phyloP scores from a whole-genome alignment of 1,140 invertebrate species.

The Epicauta chinensis region DNA sequence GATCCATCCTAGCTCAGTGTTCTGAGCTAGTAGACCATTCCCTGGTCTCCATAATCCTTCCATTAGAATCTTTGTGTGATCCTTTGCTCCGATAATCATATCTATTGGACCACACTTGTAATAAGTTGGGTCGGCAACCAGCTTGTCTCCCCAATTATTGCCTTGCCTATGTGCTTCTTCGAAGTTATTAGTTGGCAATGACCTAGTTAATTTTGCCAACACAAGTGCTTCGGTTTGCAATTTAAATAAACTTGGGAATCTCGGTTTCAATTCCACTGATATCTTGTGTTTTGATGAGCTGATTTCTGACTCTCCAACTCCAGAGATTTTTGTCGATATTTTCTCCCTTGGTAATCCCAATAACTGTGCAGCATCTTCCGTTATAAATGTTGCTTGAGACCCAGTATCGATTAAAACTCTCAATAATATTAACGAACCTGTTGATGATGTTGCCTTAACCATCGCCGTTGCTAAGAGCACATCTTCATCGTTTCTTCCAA shows the following conservation, averaged over 20 bases:
- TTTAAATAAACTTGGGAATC: neutral
- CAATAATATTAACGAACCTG: neutral
- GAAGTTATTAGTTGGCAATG: too few relatives aligned
- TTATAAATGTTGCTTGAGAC: neutral
- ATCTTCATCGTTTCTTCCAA: neutral
- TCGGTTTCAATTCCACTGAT: neutral
- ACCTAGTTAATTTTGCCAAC: neutral
- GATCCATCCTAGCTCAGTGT: constrained; percentile 21
- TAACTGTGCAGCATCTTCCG: neutral
- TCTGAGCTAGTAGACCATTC: constrained; percentile 11
- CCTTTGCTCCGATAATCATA: too few relatives aligned
- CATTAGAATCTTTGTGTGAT: neutral
- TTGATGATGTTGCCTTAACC: neutral
- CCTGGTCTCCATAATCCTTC: neutral
- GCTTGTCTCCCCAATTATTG: too few relatives aligned
- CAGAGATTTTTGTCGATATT: neutral
- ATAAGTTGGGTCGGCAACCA: too few relatives aligned
- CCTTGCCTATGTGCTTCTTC: too few relatives aligned
- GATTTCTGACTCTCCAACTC: neutral
- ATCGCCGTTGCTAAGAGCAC: neutral
- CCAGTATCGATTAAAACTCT: neutral
- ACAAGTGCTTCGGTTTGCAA: neutral
- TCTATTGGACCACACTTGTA: too few relatives aligned
- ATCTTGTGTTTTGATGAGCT: neutral
- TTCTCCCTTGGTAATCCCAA: neutral